Percentiles rank a stretch among this genome's conserved stretches.
These are phyloP conservation scores for Leptopilina drosophilae DNA, from an alignment of 2,888 invertebrate species.

Conservation along the genomic window DNA sequence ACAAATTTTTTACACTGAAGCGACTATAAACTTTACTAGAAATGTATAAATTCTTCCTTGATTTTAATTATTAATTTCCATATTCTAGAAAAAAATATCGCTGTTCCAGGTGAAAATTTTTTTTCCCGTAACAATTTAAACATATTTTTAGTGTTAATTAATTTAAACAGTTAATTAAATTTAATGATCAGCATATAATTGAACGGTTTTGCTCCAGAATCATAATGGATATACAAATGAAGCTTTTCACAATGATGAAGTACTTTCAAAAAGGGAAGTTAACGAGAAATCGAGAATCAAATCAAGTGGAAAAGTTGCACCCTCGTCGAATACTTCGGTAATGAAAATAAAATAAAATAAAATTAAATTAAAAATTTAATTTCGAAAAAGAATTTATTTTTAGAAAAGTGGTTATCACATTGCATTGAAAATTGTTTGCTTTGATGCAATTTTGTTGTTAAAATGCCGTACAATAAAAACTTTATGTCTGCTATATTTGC, in stretches of 20 bases:
- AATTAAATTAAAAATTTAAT: not conserved
- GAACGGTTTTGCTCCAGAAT: conserved; percentile 51
- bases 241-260: conserved; percentile 57
- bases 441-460: not conserved
- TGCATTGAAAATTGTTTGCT: not conserved
- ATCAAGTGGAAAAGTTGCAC: conserved; percentile 4
- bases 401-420: not conserved
- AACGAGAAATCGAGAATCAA: conserved; percentile 13
- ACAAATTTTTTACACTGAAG: too few relatives aligned
- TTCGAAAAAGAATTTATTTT: not conserved
- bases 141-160: too few relatives aligned
- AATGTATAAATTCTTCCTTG: too few relatives aligned
- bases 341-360: too few relatives aligned
- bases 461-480: not conserved
- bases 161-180: too few relatives aligned
- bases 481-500: not conserved
- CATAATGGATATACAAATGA: conserved; percentile 58
- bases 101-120: too few relatives aligned
- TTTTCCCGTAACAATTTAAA: too few relatives aligned
- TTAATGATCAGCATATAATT: not conserved
- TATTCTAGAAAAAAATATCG: too few relatives aligned
- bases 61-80: too few relatives aligned
- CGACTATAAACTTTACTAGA: too few relatives aligned
- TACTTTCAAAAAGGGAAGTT: conserved; percentile 43
- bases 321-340: conserved; percentile 8